These are phyloP conservation scores for Apostichopus californicus DNA, from an alignment of 35 echinoderm and acorn worm species.

Conservation along the genomic window DNA sequence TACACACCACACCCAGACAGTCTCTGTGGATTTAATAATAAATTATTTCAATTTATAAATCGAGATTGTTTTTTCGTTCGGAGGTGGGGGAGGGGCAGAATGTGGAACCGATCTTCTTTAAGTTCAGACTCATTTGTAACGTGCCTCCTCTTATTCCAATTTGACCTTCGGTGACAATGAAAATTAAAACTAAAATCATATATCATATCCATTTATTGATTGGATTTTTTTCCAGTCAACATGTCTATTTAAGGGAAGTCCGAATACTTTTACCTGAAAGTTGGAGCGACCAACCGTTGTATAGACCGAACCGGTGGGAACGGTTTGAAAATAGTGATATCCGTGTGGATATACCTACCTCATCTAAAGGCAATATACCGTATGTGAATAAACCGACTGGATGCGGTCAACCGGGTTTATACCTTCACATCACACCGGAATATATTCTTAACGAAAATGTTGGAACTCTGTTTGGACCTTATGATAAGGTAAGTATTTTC, in stretches of 20 bases:
- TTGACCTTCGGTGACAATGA: neutral
- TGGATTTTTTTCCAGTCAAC: conserved; percentile 23
- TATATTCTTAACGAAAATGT: conserved; percentile 47
- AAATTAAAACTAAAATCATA: neutral
- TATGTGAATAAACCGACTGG: conserved; percentile 60
- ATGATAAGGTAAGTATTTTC: conserved; percentile 21
- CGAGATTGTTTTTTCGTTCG: no score
- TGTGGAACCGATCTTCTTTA: no score
- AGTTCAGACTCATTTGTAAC: neutral
- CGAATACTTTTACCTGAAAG: conserved; percentile 50
- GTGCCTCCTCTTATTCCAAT: neutral
- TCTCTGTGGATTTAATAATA: no score
- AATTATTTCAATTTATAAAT: no score
- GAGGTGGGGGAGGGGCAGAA: no score
- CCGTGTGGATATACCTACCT: conserved; percentile 44
- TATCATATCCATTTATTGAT: neutral
- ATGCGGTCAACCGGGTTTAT: conserved; percentile 43
- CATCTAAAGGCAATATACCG: conserved; percentile 34
- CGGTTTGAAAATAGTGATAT: conserved; percentile 60
- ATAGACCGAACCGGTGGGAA: conserved; percentile 33
- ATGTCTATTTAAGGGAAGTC: conserved; percentile 43
- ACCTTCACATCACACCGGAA: conserved; percentile 58
- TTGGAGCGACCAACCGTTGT: conserved; percentile 37
- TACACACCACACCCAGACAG: no score
- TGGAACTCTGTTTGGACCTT: conserved; percentile 29